Evolutionary conservation across 1,140 invertebrate genomes (phyloP), one percentile per base, ranked within the genome.

Genomic region (Muscidifurax raptorellus): DNA sequence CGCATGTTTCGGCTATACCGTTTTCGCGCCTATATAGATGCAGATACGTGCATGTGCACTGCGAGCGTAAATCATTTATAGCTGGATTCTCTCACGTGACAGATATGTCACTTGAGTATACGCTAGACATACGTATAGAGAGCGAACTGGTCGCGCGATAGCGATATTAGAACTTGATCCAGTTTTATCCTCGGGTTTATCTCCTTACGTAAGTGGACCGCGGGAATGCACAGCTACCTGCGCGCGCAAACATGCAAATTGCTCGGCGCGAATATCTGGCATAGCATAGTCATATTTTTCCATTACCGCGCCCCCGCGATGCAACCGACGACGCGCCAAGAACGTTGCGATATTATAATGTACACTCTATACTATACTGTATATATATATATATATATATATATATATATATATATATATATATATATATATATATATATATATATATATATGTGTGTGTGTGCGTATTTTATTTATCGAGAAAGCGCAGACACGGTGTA

Each of bases 131-230:
- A 28, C 7, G 7, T 40, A 40, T 9, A 40, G 7, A 40, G 36
- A 18, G 3, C 13, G 47, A 18, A 52, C 47, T 5, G 4, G 47
- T 52, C 64, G 64, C 64, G 12, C 27, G n/a, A n/a, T 9, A 10
- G 47, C 15, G 47, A 76, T 82, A 82, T 82, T 75, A 82, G 47
- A 76, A 76, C 81, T 75, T 82, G 81, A 82, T 83, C 82, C 82
- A 77, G 74, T 83, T 83, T 83, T 83, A 83, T 82, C 30, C 18
- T 40, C 1, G 25, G 71, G 64, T 67, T 82, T 83, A 83, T 83
- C 82, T 67, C 25, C 52, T 77, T 83, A 76, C 30, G 13, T 69
- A 77, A 83, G 82, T 77, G 75, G 66, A 77, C 36, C 74, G 74
- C 72, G 82, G 82, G 82, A 83, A 82, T 64, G 67, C 15, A 27